Evolutionary conservation across 2,888 invertebrate species (phyloP), one percentile per base, ranked within the genome.

Genomic region (Phlogophora meticulosa): DNA sequence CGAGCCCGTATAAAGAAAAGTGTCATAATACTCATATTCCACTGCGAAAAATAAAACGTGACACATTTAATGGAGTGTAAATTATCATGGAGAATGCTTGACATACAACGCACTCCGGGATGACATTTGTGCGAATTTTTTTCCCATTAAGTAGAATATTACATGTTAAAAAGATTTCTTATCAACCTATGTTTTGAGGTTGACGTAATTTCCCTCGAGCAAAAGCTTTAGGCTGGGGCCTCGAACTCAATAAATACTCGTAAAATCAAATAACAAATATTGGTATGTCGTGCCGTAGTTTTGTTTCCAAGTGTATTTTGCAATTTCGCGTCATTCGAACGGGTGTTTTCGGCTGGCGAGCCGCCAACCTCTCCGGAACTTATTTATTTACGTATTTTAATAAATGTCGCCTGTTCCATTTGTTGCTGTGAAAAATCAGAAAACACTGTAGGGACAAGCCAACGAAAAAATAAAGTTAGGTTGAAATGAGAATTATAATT

Each of bases 381-480:
- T 79, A 57, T 69, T 80, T 80, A 78, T 80, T 79, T 79, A 73
- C 67, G 78, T 78, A 72, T 81, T 85, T 85, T 81, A 84, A 79
- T 83, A 82, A 85, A 81, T 76, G 72, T 75, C 61, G 57, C 58
- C 49, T 49, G 48, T 60, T 59, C 52, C 52, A 38, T 70, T 76
- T 66, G 57, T 68, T 61, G 60, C 63, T 53, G 51, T 58, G 46
- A 52, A 61, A 73, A 64, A 61, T 58, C 56, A 7, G 58, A 52
- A 64, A 76, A 74, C 28, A 43, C 49, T 28, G 42, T 22, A 45
- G 22, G 40, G n/a, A 15, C 28, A 48, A 51, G 55, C 10, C 13
- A 40, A 42, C 20, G n/a, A 58, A 62, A n/a, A 48, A 61, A 48
- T 61, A 38, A 28, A 1, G 4, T 15, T 40, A 36, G 0, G 11